Evolutionary conservation across 2,888 invertebrate genomes (phyloP), one percentile per base, ranked within the genome.

Genomic region (Euzetes globulus): DNA sequence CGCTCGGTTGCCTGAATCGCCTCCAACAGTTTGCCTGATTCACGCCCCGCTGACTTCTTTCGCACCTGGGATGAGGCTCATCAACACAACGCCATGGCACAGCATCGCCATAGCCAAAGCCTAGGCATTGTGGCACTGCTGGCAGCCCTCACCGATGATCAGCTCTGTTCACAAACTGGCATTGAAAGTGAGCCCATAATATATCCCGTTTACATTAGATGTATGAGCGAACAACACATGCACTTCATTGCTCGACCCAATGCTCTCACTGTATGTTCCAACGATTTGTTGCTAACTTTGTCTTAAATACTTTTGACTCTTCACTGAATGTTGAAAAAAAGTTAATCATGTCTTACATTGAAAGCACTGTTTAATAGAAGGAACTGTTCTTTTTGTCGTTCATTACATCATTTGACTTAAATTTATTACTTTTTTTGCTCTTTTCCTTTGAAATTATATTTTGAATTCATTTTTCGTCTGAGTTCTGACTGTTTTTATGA

Each of bases 21-120:
- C 65, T 65, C 65, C 65, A 65, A 65, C 65, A 65, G 65, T 65
- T 65, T 37, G 37, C 65, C 65, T 65, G 37, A 65, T 65, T 65
- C 65, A 65, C 65, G 65, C 65, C 65, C 65, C n/a, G 65, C 65
- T 65, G 65, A 65, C 65, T 65, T 65, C 37, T 65, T 65, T 63
- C 65, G 65, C 65, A 65, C 65, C 65, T 65, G 65, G 65, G 65
- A 65, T 65, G 37, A 37, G 65, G 65, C 37, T 19, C 60, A 60
- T 60, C 60, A 60, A 60, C 60, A 60, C 60, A 60, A n/a, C 60
- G 4, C 17, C 50, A 50, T 5, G 19, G 33, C 52, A 52, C n/a
- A 52, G 52, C n/a, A 19, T 15, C 19, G n/a, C n/a, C n/a, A 19
- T n/a, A 17, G 19, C 19, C 47, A n/a, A 7, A 52, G 7, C 19